phyloP scores from a whole-genome alignment of 2,888 invertebrate genomes.

The Lasioglossum marginatum region DNA sequence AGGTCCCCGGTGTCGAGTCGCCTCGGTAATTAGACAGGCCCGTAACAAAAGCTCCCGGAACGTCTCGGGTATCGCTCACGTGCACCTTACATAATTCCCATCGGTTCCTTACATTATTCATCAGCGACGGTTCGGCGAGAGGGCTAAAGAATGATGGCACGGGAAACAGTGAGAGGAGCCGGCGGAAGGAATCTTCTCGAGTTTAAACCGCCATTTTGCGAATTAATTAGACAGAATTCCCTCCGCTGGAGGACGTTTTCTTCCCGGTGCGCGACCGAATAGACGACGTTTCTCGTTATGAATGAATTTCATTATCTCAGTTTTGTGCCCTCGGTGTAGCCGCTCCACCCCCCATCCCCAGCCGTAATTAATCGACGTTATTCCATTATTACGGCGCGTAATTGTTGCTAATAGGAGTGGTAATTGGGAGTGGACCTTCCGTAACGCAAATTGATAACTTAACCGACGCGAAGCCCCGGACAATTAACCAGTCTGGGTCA shows the following conservation, averaged over 20 bases:
- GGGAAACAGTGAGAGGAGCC: slow-evolving; percentile 2
- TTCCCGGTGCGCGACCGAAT: slow-evolving; percentile 13
- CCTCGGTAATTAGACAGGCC: slow-evolving; percentile 19
- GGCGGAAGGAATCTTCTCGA: slow-evolving; percentile 33
- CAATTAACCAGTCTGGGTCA: slow-evolving; percentile 14
- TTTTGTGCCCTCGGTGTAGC: slow-evolving; percentile 8
- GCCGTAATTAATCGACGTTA: slow-evolving; percentile 51
- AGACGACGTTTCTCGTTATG: slow-evolving; percentile 42
- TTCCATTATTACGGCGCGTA: slow-evolving; percentile 28
- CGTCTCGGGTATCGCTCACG: slow-evolving; percentile 37
- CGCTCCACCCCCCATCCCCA: too few species aligned
- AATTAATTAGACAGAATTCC: slow-evolving; percentile 64
- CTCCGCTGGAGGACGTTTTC: slow-evolving; percentile 12
- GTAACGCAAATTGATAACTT: slow-evolving; percentile 32
- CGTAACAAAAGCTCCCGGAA: not conserved
- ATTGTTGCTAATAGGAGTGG: slow-evolving; percentile 41
- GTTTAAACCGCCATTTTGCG: slow-evolving; percentile 57
- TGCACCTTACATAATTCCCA: slow-evolving; percentile 43
- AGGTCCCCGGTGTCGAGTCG: not conserved
- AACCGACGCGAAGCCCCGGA: slow-evolving; percentile 9
- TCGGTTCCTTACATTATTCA: slow-evolving; percentile 51
- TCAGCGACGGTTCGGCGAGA: slow-evolving; percentile 34
- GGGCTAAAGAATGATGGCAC: slow-evolving; percentile 40
- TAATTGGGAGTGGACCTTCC: slow-evolving; percentile 8
- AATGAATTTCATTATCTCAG: slow-evolving; percentile 52